These are phyloP conservation scores for Troglohyphantes excavatus DNA, from an alignment of 2,888 invertebrate genomes.

Conservation along the genomic window DNA sequence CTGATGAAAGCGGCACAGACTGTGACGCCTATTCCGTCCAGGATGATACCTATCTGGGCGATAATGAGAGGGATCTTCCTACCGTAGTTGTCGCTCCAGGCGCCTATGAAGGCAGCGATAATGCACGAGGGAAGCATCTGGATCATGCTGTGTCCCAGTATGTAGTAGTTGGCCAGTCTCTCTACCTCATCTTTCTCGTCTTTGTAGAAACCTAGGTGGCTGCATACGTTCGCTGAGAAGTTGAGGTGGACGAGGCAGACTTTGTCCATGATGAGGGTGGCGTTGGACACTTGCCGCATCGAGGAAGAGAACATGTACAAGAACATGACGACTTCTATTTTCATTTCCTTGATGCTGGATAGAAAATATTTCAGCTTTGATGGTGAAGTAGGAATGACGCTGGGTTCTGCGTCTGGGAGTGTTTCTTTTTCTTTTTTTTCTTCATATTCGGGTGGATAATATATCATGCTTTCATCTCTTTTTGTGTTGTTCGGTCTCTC, in stretches of 20 bases:
- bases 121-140: conserved; percentile 67
- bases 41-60: conserved; percentile 55
- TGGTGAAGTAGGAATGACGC: no score
- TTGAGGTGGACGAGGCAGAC: conserved; percentile 72
- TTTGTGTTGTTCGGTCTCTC: no score
- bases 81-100: conserved; percentile 80
- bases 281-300: conserved; percentile 57
- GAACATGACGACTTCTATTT: conserved; percentile 69
- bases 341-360: conserved; percentile 9
- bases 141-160: conserved; percentile 69
- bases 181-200: conserved; percentile 57
- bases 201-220: conserved; percentile 43
- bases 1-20: conserved; percentile 40
- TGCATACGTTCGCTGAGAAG: conserved; percentile 69
- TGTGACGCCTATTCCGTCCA: conserved; percentile 44
- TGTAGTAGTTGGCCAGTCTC: conserved; percentile 72
- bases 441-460: no score
- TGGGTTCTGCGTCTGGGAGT: no score
- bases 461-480: no score
- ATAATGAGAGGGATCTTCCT: conserved; percentile 75
- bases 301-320: conserved; percentile 68
- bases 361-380: neutral
- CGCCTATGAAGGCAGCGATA: conserved; percentile 74
- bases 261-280: conserved; percentile 78
- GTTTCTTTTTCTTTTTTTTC: no score